Base-by-base conservation (phyloP, 2,888 invertebrate genomes). In the Lochmaea crataegi region DNA sequence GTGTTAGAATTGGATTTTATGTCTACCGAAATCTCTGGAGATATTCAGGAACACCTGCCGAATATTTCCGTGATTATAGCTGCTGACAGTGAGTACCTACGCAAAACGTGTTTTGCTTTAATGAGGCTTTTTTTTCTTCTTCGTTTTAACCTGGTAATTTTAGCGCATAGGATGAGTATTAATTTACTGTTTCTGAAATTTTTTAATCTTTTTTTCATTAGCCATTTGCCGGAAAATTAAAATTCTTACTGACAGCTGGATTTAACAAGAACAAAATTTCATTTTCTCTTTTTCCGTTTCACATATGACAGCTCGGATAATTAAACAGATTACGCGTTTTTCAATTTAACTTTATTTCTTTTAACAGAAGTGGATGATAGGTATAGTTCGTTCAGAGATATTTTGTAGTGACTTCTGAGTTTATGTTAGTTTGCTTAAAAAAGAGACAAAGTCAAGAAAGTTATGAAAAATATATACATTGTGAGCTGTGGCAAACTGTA, bases 1-100 rank as follows among this genome's bases (percentile, higher is more conserved):
- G 89, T 94, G 1, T 84, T 91, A 81, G 92, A 93, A 77, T 86
- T 95, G 60, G 91, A 96, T 84, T 96, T 96, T 82, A 90, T 89
- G 48, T 87, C 89, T 18, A 83, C 88, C 7, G 85, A 88, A 58
- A 93, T 94, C 89, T 87, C 89, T 53, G 69, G 83, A 12, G 87
- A 89, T 56, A 86, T 95, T 18, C 79, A 87, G 3, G 84, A 87
- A 18, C 90, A 89, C 79, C 87, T 94, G 71, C 87, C 89, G 72
- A 85, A 89, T 22, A 89, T 91, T 4, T 90, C 92, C 77, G 87
- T 94, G 45, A 88, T 96, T 73, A 87, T 96, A 80, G 95, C 95
- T 72, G 96, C 95, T 41, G 96, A 96, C 89, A 94, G 95, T 94
- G 88, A 86, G 88, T 85, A 66, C 6, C 32, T 32, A 38, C 32